Conservation (phyloP, 2,888 invertebrate species). For the Timema cristinae region DNA sequence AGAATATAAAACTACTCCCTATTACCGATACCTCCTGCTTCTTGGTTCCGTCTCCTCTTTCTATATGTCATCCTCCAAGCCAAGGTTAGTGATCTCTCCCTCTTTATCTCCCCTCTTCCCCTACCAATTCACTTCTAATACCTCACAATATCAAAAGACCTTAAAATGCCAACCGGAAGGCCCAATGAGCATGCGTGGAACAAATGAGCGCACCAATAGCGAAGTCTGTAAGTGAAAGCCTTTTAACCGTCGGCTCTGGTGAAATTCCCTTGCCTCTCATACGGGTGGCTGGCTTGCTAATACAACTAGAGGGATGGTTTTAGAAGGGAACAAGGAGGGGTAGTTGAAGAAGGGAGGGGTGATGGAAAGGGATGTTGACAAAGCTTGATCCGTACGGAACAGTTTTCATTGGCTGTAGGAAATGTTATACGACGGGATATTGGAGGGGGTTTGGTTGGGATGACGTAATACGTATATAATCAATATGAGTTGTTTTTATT, state of each 20-base stretch:
- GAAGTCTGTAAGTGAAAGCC: neutral
- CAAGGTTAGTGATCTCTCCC: too few relatives aligned
- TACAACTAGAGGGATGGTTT: too few relatives aligned
- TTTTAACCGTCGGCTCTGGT: too few relatives aligned
- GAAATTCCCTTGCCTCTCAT: too few relatives aligned
- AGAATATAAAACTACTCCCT: conserved; percentile 2
- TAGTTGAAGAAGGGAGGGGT: neutral
- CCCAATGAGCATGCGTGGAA: conserved; percentile 28
- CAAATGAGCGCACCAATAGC: conserved; percentile 23
- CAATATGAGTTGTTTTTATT: conserved; percentile 21
- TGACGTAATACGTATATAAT: neutral
- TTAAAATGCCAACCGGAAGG: conserved; percentile 4
- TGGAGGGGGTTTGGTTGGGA: neutral
- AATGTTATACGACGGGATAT: conserved; percentile 18
- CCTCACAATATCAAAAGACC: conserved; percentile 16
- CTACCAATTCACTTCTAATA: too few relatives aligned
- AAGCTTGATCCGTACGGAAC: conserved; percentile 23
- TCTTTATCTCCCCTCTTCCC: neutral
- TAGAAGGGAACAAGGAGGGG: too few relatives aligned
- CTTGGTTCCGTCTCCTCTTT: conserved; percentile 10
- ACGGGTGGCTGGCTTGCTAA: too few relatives aligned
- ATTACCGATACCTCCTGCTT: neutral
- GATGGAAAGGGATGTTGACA: conserved; percentile 25
- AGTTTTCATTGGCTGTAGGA: conserved; percentile 27
- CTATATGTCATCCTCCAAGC: neutral